Evolutionary conservation across 2,797 vertebrate species (phyloP), one percentile per base, ranked within the genome.

Genomic region (Gorsachius magnificus): DNA sequence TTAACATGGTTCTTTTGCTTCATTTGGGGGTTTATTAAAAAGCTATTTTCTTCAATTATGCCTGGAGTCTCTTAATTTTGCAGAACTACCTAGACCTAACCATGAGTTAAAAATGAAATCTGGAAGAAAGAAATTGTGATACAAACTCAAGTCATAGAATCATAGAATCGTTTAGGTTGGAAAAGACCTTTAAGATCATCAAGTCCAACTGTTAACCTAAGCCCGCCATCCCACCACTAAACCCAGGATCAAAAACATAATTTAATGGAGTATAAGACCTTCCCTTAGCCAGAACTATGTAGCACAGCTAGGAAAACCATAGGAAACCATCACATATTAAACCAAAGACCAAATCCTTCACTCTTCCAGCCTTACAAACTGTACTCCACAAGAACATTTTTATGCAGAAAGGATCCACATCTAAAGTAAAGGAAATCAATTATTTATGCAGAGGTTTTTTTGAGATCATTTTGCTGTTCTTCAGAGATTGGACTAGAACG

Each of bases 371-470:
- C 51, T 76, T 50, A 50, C 20, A 57, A 89, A 60, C 8, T 58
- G 16, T 38, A 79, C 16, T 69, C 35, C 38, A 41, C 29, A 16
- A 38, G 45, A 83, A 56, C 43, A 87, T 91, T 83, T 89, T 83
- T 36, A 70, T 90, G 83, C 61, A 93, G 70, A 28, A 63, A 31
- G 18, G 84, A 92, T 93, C 68, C 51, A 66, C 78, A 70, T 36
- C 45, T 82, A 70, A 65, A 93, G 71, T 94, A 93, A 93, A 95
- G 80, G 64, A 93, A 95, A 96, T 83, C 25, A 90, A 91, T 96
- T 93, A 96, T 97, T 97, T 94, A 97, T 97, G 89, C 83, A 85
- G 60, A 51, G 1, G 2, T 10, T 66, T 94, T 83, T 95, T 97
- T 92, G 66, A 60, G 83, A 81, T 94, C 51, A 95, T 94, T 97